These are phyloP conservation scores for Bradypodion ventrale DNA, from an alignment of 2,797 vertebrate species.

Conservation along the genomic window DNA sequence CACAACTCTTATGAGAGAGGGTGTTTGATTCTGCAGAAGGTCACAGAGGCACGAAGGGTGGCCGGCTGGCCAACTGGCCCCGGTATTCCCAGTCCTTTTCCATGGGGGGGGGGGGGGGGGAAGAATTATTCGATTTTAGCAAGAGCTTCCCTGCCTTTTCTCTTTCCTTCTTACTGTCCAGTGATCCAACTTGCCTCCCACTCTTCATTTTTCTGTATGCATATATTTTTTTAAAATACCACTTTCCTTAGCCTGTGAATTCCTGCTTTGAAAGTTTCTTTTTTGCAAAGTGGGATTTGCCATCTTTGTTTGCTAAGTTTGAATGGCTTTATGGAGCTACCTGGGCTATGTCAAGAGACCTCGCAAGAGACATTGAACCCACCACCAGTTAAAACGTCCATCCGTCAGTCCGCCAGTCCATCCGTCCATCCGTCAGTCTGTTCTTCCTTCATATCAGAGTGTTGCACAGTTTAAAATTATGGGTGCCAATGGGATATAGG, in stretches of 20 bases:
- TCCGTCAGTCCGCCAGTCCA: no score
- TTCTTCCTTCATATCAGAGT: no score
- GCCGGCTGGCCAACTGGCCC: background rate
- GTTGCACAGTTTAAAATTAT: no score
- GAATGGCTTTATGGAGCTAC: no score
- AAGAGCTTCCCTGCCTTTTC: background rate
- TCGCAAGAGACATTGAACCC: no score
- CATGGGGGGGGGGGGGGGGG: no score
- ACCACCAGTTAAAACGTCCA: no score
- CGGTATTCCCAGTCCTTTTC: background rate
- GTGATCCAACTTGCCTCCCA: background rate
- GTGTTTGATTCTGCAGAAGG: background rate
- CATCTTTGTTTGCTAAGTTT: background rate
- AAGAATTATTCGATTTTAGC: background rate
- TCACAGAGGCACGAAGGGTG: background rate
- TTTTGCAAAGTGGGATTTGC: background rate
- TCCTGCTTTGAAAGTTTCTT: background rate
- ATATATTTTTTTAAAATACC: no score
- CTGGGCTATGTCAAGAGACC: no score
- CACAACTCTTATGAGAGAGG: background rate
- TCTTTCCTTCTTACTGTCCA: background rate
- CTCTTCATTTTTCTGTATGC: background rate
- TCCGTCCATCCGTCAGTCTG: no score
- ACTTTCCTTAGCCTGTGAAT: background rate
- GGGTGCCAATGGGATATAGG: no score